Evolutionary conservation across 1,140 invertebrate genomes (phyloP).

Genomic region (Saccostrea glomerata): DNA sequence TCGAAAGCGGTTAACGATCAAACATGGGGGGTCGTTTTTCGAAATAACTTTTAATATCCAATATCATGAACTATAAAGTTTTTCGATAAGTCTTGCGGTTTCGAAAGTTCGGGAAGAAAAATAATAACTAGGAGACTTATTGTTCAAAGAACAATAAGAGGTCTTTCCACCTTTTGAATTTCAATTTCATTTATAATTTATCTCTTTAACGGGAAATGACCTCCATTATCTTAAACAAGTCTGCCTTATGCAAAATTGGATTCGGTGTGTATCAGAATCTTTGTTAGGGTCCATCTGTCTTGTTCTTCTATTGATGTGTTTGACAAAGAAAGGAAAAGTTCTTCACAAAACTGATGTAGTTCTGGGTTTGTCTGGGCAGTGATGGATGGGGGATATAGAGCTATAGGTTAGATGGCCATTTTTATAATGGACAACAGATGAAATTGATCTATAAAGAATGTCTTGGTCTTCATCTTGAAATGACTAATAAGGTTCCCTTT

Average conservation of each 20-base stretch:
- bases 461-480: not conserved
- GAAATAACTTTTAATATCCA: too few species aligned
- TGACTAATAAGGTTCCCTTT: constrained; percentile 28
- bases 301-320: not conserved
- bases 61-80: too few species aligned
- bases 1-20: too few species aligned
- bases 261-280: not conserved
- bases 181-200: too few species aligned
- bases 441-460: not conserved
- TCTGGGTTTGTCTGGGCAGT: not conserved
- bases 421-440: constrained; percentile 30
- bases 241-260: not conserved
- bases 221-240: not conserved
- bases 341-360: constrained; percentile 4
- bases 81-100: too few species aligned
- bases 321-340: not conserved
- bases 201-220: not conserved
- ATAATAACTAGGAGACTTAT: too few species aligned
- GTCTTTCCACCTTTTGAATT: too few species aligned
- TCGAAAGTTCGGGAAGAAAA: too few species aligned
- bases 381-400: not conserved
- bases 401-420: not conserved
- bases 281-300: constrained; percentile 20
- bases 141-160: too few species aligned
- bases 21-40: too few species aligned